Conservation (phyloP, 1,140 invertebrate genomes). For the Drosophila pandora region DNA sequence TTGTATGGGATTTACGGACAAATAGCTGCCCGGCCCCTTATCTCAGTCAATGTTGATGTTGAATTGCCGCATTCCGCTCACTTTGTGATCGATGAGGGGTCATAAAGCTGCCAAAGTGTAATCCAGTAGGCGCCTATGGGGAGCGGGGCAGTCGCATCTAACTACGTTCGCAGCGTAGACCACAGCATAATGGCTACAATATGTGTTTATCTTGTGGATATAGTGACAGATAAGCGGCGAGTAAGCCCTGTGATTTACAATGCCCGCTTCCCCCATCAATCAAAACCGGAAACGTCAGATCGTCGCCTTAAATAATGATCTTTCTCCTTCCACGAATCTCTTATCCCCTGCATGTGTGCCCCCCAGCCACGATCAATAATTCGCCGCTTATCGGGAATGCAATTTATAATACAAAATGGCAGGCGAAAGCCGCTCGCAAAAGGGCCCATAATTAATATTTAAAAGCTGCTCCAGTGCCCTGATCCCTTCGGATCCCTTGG, state of each 20-base stretch:
- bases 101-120: constrained; percentile 69
- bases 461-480: constrained; percentile 46
- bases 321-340: constrained; percentile 5
- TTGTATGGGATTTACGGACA: constrained; percentile 18
- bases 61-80: constrained; percentile 37
- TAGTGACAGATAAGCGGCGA: constrained; percentile 43
- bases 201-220: constrained; percentile 44
- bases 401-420: constrained; percentile 82
- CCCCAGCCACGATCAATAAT: constrained; percentile 54
- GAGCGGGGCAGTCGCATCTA: constrained; percentile 24
- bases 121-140: constrained; percentile 69
- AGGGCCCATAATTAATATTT: constrained; percentile 77
- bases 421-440: constrained; percentile 57
- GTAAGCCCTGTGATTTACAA: constrained; percentile 47
- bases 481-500: constrained; percentile 2
- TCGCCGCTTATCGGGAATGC: constrained; percentile 71
- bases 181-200: constrained; percentile 18
- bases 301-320: constrained; percentile 50
- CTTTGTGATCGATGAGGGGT: constrained; percentile 56
- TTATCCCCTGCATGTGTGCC: neutral
- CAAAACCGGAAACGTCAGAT: constrained; percentile 66
- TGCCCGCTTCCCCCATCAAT: constrained; percentile 40
- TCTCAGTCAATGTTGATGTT: constrained; percentile 44
- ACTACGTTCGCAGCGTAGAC: neutral
- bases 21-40: constrained; percentile 14